Base-by-base conservation (phyloP, 2,797 vertebrate genomes). In the Emydoidea blandingii region DNA sequence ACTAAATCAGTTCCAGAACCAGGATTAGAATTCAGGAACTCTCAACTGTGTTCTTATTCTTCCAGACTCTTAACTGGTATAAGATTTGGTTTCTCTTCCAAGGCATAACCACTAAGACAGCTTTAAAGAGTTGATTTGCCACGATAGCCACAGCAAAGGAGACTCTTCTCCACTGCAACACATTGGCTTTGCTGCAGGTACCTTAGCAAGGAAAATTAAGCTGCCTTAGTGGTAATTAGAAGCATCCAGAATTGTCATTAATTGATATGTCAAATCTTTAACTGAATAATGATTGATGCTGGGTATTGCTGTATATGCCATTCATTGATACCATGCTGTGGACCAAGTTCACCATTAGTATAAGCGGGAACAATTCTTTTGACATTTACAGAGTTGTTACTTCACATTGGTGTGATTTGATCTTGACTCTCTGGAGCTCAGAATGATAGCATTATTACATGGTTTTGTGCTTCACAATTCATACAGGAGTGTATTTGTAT, bases 211-310 rank as follows among this genome's bases (percentile, higher is more conserved):
- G 23, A 89, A 85, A 90, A 93, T 11, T 34, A 78, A 41, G 79
- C 68, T 52, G 79, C 85, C 4, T 37, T 90, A 9, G 3, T 82
- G 47, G 15, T 91, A 54, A 83, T 87, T 94, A 94, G 47, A 95
- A 80, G 65, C 47, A 91, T 74, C 88, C 85, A 87, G 89, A 89
- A 92, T 83, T 29, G 59, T 65, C 91, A 89, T 94, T 95, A 94
- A 95, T 79, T 85, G 89, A 37, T 49, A 12, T 96, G 96, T 97
- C 96, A 94, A 74, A 72, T 59, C 90, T 92, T 93, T 88, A 91
- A 19, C 11, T 72, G 74, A 79, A 54, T 94, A 81, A 19, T 91
- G 85, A 92, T 89, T 87, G 85, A 86, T 97, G 81, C 10, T 65
- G 2, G 74, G 81, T 87, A 25, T 27, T 89, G 83, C 72, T 93